Evolutionary conservation across 2,113 vertebrate species (phyloP), one percentile per base, ranked within the genome.

Genomic region (Hyperopisus bebe): DNA sequence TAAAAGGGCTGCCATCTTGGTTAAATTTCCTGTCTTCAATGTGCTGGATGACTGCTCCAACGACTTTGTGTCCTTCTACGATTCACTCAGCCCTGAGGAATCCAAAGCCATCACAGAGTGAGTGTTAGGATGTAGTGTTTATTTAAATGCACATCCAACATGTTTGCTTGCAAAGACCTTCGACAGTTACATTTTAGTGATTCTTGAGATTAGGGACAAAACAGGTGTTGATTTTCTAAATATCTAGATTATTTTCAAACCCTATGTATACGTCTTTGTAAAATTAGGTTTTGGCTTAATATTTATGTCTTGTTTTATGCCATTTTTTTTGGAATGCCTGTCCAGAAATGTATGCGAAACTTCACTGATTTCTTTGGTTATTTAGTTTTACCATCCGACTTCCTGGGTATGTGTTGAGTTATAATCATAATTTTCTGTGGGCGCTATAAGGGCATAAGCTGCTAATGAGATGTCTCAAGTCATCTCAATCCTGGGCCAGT

Each of bases 41-140:
- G 90, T 96, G 11, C 95, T 96, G 92, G 96, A 97, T n/a, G 94
- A 96, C 91, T 97, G 96, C 92, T 44, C 47, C 0, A 92, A 94
- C 0, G 95, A 96, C 92, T 96, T 95, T 87, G 95, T 97, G 77
- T 94, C 88, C 89, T 94, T 96, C 88, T 96, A 92, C 47, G 94
- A 97, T 92, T 97, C 96, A 0, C 90, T 97, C 88, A 96, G 95
- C 91, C 93, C 96, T 1, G 96, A 95, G 0, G 77, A 93, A 2
- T 92, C 94, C 44, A 93, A 93, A 70, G 93, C 94, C 86, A 95
- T 97, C 91, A 96, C 95, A 84, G 86, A 92, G 96, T 97, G 92
- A 96, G 96, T 94, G 31, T 2, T 13, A 21, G 55, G 80, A 4
- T 46, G 1, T 87, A 42, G 6, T 7, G 17, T 80, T 80, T 80